Evolutionary conservation across 2,113 vertebrate genomes (phyloP), one percentile per base, ranked within the genome.

Genomic region (Phainopepla nitens): DNA sequence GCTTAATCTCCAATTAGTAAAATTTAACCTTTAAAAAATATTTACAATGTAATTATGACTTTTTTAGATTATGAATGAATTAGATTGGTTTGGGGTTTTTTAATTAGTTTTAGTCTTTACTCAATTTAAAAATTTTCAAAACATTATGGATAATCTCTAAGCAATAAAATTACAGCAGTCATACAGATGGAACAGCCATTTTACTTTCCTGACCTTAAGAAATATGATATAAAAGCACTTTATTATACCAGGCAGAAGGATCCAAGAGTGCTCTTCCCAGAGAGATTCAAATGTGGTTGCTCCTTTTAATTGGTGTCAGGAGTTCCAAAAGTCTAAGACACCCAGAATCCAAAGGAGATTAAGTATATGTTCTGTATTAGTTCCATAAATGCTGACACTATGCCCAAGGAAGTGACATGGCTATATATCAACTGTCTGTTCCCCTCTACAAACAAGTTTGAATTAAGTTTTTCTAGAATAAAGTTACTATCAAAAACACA

Each of bases 41-140:
- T 61, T 85, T 39, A 27, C 23, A 65, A 53, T 35, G 2, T 5
- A 78, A 71, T 60, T 31, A n/a, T 5, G 6, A 2, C 1, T 1
- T 27, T 61, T 61, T 61, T 65, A 5, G 89, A 57, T 35, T 7
- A 35, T 16, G 0, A 66, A 39, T 56, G 21, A 75, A 68, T 51
- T 36, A 33, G 6, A 7, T 54, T 57, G 2, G 6, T n/a, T 31
- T 19, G 1, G 2, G 4, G 0, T 27, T 31, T 56, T 68, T 2
- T 9, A 49, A 54, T 47, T 3, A 11, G 4, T 49, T 73, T 71
- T 36, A 54, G 8, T 36, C 25, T 79, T 57, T 31, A 69, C 6
- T 15, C 7, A 6, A 29, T 19, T 88, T 84, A 33, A 35, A 75
- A 72, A 8, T 11, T 87, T 77, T 71, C 24, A 27, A 62, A 65